A percentile compares a stretch with the other conserved stretches of the same genome.
Conservation (phyloP, 2,113 vertebrate species). For the Sminthopsis crassicaudata region DNA sequence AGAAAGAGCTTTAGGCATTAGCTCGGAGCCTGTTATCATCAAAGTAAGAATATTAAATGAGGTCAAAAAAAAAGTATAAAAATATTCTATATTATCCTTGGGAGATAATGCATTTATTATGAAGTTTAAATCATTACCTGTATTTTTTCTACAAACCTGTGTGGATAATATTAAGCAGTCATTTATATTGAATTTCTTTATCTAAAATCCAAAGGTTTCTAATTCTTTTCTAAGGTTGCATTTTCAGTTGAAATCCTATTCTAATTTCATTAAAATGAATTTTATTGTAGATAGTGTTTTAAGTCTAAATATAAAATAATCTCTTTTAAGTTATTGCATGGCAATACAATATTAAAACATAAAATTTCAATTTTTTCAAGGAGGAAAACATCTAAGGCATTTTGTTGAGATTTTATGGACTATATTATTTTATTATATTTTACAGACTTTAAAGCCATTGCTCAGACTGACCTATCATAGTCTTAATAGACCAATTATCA, state of each 20-base stretch:
- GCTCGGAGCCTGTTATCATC: constrained; percentile 93
- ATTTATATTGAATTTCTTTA: background rate
- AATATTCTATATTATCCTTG: constrained; percentile 50
- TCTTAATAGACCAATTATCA: background rate
- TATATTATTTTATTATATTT: background rate
- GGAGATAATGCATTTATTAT: constrained; percentile 68
- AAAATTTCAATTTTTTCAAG: constrained; percentile 30
- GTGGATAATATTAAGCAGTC: background rate
- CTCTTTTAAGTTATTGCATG: background rate
- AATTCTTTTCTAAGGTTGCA: background rate
- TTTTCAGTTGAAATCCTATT: background rate
- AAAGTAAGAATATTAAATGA: constrained; percentile 79
- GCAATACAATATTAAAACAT: constrained; percentile 12
- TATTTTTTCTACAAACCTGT: background rate
- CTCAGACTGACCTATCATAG: background rate
- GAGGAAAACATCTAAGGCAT: background rate
- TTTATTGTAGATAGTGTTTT: background rate
- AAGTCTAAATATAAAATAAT: background rate
- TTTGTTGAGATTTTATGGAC: constrained; percentile 9
- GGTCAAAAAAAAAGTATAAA: constrained; percentile 50
- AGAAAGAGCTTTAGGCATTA: constrained; percentile 99
- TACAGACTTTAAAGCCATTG: constrained; percentile 2
- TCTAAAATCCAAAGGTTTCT: background rate
- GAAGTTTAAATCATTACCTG: background rate
- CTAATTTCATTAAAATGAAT: background rate